Percentiles rank a stretch among this genome's conserved stretches.
Conservation (phyloP, 1,140 invertebrate genomes). For the Vanessa tameamea region DNA sequence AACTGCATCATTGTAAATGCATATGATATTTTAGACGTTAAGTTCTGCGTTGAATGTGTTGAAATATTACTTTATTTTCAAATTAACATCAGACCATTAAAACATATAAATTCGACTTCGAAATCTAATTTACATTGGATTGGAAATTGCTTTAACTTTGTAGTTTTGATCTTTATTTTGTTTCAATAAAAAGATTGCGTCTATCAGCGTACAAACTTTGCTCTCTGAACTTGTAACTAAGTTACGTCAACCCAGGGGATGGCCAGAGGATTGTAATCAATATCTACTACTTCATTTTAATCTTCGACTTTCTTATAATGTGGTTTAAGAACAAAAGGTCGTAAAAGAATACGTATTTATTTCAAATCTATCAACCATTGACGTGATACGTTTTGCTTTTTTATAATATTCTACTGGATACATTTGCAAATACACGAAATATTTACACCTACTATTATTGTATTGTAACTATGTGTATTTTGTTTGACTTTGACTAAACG, state of each 20-base stretch:
- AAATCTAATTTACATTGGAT: not conserved
- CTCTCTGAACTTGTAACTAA: conserved; percentile 74
- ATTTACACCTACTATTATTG: not conserved
- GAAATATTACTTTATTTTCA: too few species aligned
- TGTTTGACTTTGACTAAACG: not conserved
- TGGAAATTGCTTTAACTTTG: conserved; percentile 10
- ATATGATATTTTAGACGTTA: not conserved
- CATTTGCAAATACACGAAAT: not conserved
- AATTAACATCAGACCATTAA: not conserved
- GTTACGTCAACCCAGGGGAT: conserved; percentile 64
- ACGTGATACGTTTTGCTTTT: too few species aligned
- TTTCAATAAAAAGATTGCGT: conserved; percentile 40
- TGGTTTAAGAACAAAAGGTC: not conserved
- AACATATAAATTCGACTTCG: not conserved
- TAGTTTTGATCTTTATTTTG: conserved; percentile 24
- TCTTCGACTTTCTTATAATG: conserved; percentile 14
- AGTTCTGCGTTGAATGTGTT: too few species aligned
- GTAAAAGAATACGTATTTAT: not conserved
- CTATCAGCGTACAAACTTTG: conserved; percentile 59
- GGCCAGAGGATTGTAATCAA: conserved; percentile 56
- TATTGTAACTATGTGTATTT: conserved; percentile 2
- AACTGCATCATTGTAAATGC: not conserved
- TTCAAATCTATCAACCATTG: too few species aligned
- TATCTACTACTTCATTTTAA: conserved; percentile 56
- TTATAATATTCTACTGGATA: too few species aligned